phyloP scores from a whole-genome alignment of 2,113 vertebrate genomes.

The Anser cygnoides region DNA sequence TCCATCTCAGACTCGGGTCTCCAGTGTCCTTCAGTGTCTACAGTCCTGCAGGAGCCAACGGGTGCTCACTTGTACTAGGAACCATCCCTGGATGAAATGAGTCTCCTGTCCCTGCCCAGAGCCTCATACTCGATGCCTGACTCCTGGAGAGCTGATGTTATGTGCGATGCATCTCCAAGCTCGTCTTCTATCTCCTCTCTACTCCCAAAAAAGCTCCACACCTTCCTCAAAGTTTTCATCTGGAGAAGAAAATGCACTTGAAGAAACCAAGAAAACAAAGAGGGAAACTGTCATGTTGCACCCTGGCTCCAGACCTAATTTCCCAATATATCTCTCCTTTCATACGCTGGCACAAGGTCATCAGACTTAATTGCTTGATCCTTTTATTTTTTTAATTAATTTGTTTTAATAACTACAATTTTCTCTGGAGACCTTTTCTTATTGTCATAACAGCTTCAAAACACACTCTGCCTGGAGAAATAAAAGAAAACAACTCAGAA shows the following conservation, averaged over 20 bases:
- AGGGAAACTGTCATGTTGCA: neutral
- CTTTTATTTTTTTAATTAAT: neutral
- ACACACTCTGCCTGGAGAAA: neutral
- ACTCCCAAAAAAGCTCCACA: neutral
- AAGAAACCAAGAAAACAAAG: neutral
- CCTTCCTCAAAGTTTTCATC: neutral
- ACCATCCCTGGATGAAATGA: neutral
- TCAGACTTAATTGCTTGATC: neutral
- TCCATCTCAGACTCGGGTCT: neutral
- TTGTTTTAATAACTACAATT: neutral
- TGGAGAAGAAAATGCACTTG: neutral
- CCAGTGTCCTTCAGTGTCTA: neutral
- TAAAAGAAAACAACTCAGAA: neutral
- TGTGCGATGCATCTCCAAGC: neutral
- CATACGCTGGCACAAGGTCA: neutral
- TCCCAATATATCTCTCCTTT: neutral
- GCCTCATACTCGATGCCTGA: rapidly evolving
- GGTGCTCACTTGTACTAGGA: neutral
- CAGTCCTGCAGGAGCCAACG: neutral
- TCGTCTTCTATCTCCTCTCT: neutral
- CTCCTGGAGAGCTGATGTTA: neutral
- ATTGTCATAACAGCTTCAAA: neutral
- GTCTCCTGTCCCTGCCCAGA: neutral
- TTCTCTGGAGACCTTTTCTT: neutral
- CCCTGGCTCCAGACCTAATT: neutral